Conservation (phyloP, 1,140 invertebrate species). For the Tribolium madens region DNA sequence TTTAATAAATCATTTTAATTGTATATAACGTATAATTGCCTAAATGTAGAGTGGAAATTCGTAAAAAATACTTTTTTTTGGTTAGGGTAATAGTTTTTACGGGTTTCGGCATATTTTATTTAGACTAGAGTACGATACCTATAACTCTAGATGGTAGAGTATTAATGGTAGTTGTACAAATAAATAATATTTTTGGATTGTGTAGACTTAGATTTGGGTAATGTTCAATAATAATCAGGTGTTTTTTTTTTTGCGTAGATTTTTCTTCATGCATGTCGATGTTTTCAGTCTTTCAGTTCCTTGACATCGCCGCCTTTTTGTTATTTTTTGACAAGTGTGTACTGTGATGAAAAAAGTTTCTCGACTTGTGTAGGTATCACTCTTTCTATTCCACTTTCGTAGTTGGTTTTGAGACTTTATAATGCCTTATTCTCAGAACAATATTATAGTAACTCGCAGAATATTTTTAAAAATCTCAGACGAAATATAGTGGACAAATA, state of each 20-base stretch:
- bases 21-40: slow-evolving; percentile 53
- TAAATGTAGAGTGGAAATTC: slow-evolving; percentile 44
- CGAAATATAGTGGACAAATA: slow-evolving; percentile 19
- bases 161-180: slow-evolving; percentile 62
- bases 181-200: slow-evolving; percentile 65
- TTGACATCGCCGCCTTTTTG: slow-evolving; percentile 1
- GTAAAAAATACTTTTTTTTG: slow-evolving; percentile 39
- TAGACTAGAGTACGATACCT: slow-evolving; percentile 58
- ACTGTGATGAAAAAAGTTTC: neutral
- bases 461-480: slow-evolving; percentile 23
- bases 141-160: slow-evolving; percentile 59
- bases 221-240: slow-evolving; percentile 59
- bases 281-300: slow-evolving; percentile 20
- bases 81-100: slow-evolving; percentile 46
- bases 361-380: slow-evolving; percentile 15
- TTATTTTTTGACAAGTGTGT: slow-evolving; percentile 20
- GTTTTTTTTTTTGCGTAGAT: slow-evolving; percentile 55
- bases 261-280: slow-evolving; percentile 39
- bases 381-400: slow-evolving; percentile 16
- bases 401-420: slow-evolving; percentile 43
- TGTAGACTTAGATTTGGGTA: slow-evolving; percentile 61
- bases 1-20: slow-evolving; percentile 61
- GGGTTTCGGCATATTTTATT: slow-evolving; percentile 47
- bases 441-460: slow-evolving; percentile 45
- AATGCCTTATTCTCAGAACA: slow-evolving; percentile 58